Base-by-base conservation (phyloP, 2,888 invertebrate species). In the Tupiocoris notatus region DNA sequence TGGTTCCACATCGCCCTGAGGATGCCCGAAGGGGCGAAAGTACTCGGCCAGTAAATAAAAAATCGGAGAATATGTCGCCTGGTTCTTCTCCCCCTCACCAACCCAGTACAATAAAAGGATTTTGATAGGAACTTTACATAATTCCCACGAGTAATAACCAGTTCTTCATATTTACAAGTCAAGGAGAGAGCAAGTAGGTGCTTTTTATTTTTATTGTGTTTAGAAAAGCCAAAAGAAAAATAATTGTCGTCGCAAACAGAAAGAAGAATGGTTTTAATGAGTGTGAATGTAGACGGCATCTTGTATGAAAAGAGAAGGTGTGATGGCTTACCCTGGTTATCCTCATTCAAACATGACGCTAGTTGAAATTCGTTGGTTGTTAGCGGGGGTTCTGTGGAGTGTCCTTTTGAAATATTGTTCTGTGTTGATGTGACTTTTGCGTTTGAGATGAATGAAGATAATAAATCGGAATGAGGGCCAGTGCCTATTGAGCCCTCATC, bases 311-410 rank as follows among this genome's bases (percentile, higher is more conserved):
- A 39, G 39, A 39, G 39, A 7, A 39, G 6, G 65, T 65, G 17
- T n/a, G n/a, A 65, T 65, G 65, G 70, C 70, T 70, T 70, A 70
- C 70, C 70, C 24, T 59, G 57, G 70, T 24, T 70, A 17, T 58
- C 70, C 57, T 59, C 24, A 70, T 25, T 21, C 58, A 23, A 17
- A 9, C 23, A 59, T 67, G 67, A 18, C 16, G 56, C 54, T 9
- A 57, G 3, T 57, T 67, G 56, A 54, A 23, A 17, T 12, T 57
- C 67, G 25, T 57, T 59, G 18, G 18, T 67, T 12, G 58, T 57
- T 23, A 57, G n/a, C 23, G 20, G 23, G 20, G 57, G 12, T 22
- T 56, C 59, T 22, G 22, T 59, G 23, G 22, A 18, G 20, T 22
- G 59, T 70, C 39, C 39, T 7, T 39, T 12, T 39, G 39, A 39